Base-by-base conservation (phyloP, 2,888 invertebrate species). In the Polia nebulosa region DNA sequence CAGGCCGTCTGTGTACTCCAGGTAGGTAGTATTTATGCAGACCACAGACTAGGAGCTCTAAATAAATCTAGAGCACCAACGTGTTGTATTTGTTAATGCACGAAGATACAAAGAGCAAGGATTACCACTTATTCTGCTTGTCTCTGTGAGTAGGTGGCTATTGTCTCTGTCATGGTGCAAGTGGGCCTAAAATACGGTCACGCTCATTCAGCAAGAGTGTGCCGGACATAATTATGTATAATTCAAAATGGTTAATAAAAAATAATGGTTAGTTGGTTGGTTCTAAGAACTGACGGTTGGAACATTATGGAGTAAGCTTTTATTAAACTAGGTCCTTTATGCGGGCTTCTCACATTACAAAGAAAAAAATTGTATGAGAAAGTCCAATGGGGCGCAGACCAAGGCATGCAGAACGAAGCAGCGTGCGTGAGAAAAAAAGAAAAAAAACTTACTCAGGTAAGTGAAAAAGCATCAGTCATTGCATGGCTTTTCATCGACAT, bases 401-500 rank as follows among this genome's bases (percentile, higher is more conserved):
- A 9, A 13, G 17, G 27, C 11, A 56, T 11, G 15, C 4, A 3
- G 15, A 70, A 34, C 22, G 22, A 15, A 52, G 8, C 6, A 2
- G 25, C 36, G 17, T 62, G 44, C 11, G 25, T 29, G 2, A 36
- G 32, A n/a, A 25, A 25, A 17, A 49, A 27, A 49, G 3, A 8
- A 9, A 8, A 44, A 59, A 34, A 41, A 47, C 34, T 45, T 20
- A 71, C n/a, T n/a, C n/a, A n/a, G 0, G 17, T 32, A 13, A 27
- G n/a, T n/a, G n/a, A 39, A 58, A 53, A 59, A 49, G 6, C 32
- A 11, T 36, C n/a, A 22, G 11, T 49, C 2, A 11, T 57, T 11
- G 49, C 39, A 52, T 52, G 29, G 22, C 34, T 56, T 52, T 25
- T n/a, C 29, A 68, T 52, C 51, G 45, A 32, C 8, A n/a, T 34